Evolutionary conservation across 2,797 vertebrate genomes (phyloP).

Genomic region (Otus scops): DNA sequence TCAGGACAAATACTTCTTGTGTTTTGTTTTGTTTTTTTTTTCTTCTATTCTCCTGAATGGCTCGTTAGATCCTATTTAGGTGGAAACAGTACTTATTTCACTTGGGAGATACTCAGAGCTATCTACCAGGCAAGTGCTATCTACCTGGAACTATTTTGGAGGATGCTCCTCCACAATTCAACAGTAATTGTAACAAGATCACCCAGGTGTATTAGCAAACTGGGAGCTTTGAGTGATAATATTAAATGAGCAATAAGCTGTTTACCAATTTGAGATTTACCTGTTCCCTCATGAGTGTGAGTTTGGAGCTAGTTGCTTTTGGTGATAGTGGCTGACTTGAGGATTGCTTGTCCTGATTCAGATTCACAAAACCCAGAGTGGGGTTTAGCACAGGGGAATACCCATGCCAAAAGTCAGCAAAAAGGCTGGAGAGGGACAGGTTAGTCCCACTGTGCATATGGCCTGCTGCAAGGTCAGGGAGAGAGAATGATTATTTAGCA

Average conservation of each 20-base stretch:
- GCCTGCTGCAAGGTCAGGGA: background rate
- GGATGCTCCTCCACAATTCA: background rate
- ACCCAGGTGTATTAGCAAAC: background rate
- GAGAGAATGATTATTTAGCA: background rate
- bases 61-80: constrained; percentile 27
- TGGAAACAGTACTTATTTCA: constrained; percentile 12
- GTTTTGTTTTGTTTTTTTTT: background rate
- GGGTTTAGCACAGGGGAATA: background rate
- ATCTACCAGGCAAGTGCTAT: background rate
- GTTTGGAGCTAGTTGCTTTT: background rate
- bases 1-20: background rate
- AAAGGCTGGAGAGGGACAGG: background rate
- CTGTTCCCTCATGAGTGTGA: background rate
- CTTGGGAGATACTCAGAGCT: background rate
- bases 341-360: background rate
- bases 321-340: background rate
- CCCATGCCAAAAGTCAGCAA: background rate
- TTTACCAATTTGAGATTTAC: background rate
- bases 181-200: constrained; percentile 4
- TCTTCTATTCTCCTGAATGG: background rate
- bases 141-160: constrained; percentile 10
- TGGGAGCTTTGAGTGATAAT: background rate
- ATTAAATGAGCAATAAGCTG: constrained; percentile 12
- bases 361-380: background rate
- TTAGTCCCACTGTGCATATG: background rate